Evolutionary conservation across 1,140 invertebrate species (phyloP).

Genomic region (Drosophila chauvacae): DNA sequence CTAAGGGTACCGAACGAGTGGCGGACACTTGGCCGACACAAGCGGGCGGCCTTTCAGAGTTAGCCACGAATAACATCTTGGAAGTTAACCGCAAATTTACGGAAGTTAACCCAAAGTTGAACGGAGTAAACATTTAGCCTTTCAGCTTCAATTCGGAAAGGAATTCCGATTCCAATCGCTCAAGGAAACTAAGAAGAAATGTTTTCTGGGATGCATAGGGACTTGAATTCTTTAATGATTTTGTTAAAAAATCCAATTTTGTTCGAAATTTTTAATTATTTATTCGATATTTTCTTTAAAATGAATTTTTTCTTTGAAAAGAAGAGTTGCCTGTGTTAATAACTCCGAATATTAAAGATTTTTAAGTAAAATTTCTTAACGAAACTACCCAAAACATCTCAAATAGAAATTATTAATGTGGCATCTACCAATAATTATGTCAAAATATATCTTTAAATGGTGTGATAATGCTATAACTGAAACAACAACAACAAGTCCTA

Average conservation of each 20-base stretch:
- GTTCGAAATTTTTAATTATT: no score
- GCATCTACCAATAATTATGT: constrained; percentile 47
- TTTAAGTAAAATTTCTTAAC: background rate
- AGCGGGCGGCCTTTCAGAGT: constrained; percentile 16
- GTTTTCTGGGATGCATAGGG: background rate
- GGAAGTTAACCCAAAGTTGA: background rate
- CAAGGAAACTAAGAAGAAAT: background rate
- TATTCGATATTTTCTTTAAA: background rate
- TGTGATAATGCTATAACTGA: constrained; percentile 60
- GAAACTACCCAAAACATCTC: background rate
- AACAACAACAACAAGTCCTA: constrained; percentile 19
- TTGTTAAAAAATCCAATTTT: no score
- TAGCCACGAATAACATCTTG: constrained; percentile 28
- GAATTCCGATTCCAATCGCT: background rate
- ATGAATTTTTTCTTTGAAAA: background rate
- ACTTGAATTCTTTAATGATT: background rate
- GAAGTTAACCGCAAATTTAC: constrained; percentile 11
- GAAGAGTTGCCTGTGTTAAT: no score
- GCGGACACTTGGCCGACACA: constrained; percentile 39
- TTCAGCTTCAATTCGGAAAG: background rate
- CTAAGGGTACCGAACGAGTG: constrained; percentile 28
- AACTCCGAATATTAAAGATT: background rate
- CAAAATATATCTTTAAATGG: constrained; percentile 71
- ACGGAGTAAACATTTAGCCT: background rate
- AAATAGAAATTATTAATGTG: background rate